Evolutionary conservation across 1,140 invertebrate genomes (phyloP), one percentile per base, ranked within the genome.

Genomic region (Monochamus saltuarius): DNA sequence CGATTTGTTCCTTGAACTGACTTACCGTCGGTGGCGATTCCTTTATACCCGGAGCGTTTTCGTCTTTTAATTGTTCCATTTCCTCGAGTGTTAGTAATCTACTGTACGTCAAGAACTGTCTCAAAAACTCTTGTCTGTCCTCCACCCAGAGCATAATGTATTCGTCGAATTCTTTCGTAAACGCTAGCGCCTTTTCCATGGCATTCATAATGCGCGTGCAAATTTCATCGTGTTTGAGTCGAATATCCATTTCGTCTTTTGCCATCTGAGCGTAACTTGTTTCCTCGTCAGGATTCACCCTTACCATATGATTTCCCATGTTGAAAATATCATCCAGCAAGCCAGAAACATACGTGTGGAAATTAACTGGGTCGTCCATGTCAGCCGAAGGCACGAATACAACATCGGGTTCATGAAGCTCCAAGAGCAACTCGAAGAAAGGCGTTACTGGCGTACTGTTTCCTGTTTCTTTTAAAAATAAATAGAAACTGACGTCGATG

Each of bases 1-100:
- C 93, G 68, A 97, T 95, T 84, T 95, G 92, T 78, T 96, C 90
- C 63, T 92, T 87, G 75, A 96, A 97, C 59, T 91, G 89, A 65
- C 92, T 88, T 76, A 95, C 89, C 62, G 88, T 91, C 14, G 94
- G 92, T 35, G 88, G 79, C 13, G 61, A 51, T 49, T 71, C 71
- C 59, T 75, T 74, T 1, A 73, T 52, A 3, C 82, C 81, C 65
- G 82, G 83, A 34, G 80, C 78, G 64, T 86, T 84, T 38, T 81
- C 80, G 22, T 79, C 73, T 13, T 81, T 76, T 65, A 92, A 81
- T 64, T 87, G 82, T 64, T 95, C 92, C 57, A 92, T 84, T 78
- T 97, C 94, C 70, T 97, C 94, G 0, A 84, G 77, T 39, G 87
- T 88, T 19, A 96, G 78, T 67, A 91, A 88, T 62, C 91, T 84